Evolutionary conservation across 1,140 invertebrate genomes (phyloP), one percentile per base, ranked within the genome.

Genomic region (Rhagoletis zephyria): DNA sequence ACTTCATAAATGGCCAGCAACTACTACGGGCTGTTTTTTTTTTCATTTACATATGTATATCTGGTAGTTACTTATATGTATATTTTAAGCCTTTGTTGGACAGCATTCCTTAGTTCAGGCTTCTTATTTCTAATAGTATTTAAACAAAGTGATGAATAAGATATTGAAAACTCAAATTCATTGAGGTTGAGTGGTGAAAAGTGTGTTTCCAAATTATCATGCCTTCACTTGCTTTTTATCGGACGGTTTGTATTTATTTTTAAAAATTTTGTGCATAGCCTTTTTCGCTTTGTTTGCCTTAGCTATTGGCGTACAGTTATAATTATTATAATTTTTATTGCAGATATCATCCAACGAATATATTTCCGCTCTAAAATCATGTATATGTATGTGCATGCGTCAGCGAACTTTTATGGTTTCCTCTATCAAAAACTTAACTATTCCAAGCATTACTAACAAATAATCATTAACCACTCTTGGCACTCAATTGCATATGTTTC

Each of bases 271-370:
- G 51, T 56, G 5, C 14, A 16, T 77, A 6, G 0, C 4, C 3
- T 74, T 16, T 48, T 19, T 51, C 10, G 10, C 4, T 56, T 56
- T 56, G 16, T 81, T 30, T 10, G 30, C 14, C 40, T 86, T 45
- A 10, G 48, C 14, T 42, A 59, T 48, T 19, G 5, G 30, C 59
- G 4, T 63, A 4, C 30, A 45, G n/a, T 45, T 86, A 16, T 86
- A 63, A 86, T 63, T 42, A 9, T 42, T 65, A 56, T 70, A 4
- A 45, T 65, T 87, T 48, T 30, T 70, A 6, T 87, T 87, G 45
- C 86, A 87, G 86, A 70, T 87, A 87, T 87, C 64, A 67, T 70
- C 86, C 86, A 16, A 70, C 86, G 56, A 87, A 87, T 67, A 67
- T 70, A 19, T 87, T 87, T 19, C 64, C 86, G n/a, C 61, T 87